A percentile compares a stretch with the other conserved stretches of the same genome.
Conservation (phyloP, 2,888 invertebrate genomes). For the Tenthredo livida region DNA sequence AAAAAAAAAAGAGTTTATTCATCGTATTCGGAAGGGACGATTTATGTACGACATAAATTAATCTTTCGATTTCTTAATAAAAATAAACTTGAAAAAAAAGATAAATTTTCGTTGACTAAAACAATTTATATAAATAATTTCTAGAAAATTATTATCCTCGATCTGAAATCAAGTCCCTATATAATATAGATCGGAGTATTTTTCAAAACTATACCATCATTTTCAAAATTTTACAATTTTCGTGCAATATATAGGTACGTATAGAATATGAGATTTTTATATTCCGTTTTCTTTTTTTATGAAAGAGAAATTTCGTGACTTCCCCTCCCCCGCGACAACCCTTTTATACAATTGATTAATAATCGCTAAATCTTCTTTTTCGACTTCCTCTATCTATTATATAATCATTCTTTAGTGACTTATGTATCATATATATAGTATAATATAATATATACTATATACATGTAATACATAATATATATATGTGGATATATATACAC, state of each 20-base stretch:
- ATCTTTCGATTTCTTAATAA: not conserved
- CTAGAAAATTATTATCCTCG: too few relatives aligned
- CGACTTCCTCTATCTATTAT: not conserved
- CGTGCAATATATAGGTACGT: not conserved
- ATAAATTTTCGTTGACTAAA: too few relatives aligned
- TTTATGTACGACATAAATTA: not conserved
- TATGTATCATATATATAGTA: not conserved
- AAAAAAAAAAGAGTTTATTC: not conserved
- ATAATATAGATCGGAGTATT: not conserved
- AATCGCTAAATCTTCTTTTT: not conserved
- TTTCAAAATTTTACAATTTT: not conserved
- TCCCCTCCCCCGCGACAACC: not conserved
- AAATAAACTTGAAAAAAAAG: too few relatives aligned
- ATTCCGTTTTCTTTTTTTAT: not conserved
- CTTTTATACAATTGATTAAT: not conserved
- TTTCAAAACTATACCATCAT: not conserved
- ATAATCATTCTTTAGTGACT: constrained; percentile 38
- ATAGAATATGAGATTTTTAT: not conserved
- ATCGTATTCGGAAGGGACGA: not conserved
- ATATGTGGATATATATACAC: not conserved
- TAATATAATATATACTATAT: not conserved
- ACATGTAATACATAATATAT: too few relatives aligned
- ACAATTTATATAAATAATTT: too few relatives aligned
- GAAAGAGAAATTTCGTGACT: not conserved
- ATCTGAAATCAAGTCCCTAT: too few relatives aligned